Evolutionary conservation across 2,888 invertebrate genomes (phyloP).

Genomic region (Stramonita haemastoma): DNA sequence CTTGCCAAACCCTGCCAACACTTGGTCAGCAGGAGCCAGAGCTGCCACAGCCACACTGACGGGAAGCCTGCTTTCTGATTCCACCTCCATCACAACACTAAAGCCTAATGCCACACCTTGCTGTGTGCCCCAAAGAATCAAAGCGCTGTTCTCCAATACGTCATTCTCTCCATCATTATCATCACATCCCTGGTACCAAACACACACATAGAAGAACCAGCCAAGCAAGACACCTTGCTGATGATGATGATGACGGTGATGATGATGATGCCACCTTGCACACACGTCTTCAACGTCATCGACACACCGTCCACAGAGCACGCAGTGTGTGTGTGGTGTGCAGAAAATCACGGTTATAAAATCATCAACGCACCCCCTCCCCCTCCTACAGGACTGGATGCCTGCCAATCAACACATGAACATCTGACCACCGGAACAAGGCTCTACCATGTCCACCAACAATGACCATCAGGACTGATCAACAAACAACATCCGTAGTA

Average conservation of each 20-base stretch:
- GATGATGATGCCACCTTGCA: too few species aligned
- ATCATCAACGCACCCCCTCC: neutral
- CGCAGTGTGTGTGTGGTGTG: neutral
- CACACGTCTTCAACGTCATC: neutral
- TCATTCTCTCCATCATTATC: too few species aligned
- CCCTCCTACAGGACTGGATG: neutral
- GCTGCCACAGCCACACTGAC: neutral
- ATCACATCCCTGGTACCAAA: too few species aligned
- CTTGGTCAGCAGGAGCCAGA: conserved; percentile 1
- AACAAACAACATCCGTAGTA: neutral
- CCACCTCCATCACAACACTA: neutral
- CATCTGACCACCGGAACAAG: conserved; percentile 20
- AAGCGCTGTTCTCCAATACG: neutral
- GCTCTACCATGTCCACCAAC: neutral
- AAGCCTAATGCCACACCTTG: neutral
- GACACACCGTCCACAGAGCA: neutral
- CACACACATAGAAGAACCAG: too few species aligned
- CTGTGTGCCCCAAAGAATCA: neutral
- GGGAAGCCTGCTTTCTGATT: neutral
- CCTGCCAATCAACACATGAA: conserved; percentile 11
- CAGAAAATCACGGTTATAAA: neutral
- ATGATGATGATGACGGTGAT: too few species aligned
- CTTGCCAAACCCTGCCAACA: neutral
- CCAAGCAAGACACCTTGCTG: too few species aligned
- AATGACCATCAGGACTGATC: neutral